Evolutionary conservation across 2,888 invertebrate genomes (phyloP), one percentile per base, ranked within the genome.

Genomic region (Listrodromus nycthemerus): DNA sequence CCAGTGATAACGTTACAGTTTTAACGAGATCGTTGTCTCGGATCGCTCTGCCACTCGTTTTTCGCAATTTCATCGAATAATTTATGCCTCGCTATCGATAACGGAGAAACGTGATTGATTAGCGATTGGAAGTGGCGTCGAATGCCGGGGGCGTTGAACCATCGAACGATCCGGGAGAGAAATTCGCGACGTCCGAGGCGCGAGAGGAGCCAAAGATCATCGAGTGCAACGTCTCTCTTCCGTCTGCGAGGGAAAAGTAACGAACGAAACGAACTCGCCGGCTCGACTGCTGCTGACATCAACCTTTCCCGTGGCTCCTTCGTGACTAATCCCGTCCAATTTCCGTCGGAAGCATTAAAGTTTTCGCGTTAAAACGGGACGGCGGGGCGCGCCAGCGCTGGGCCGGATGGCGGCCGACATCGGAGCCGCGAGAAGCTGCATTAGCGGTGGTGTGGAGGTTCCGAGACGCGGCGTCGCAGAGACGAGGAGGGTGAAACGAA

Each of bases 341-440:
- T 89, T 89, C 83, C 86, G 88, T 85, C 85, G 83, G 84, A 84
- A 77, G 88, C 83, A 89, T 88, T 87, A 89, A 89, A 89, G 84
- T 89, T 89, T 89, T 86, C 87, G 84, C 87, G 86, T 88, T 88
- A 87, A 86, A 85, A 16, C 58, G 58, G 58, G 41, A 1, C 27
- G 27, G 81, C 30, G 21, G 27, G 19, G 50, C 79, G 75, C 55
- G 55, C 67, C 33, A 21, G 61, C 45, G 52, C 45, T 16, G 27
- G 4, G 41, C 41, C 41, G 27, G 58, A 27, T 27, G 30, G 10
- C 41, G 37, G 13, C 55, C 21, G 69, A n/a, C 52, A 16, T 19
- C 37, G 50, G 19, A 52, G 41, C 73, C 10, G 55, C 65, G 37
- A 41, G 73, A 58, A 71, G 65, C 61, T 81, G 67, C 71, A 77